A percentile compares a stretch with the other conserved stretches of the same genome.
These are phyloP conservation scores for Chrysina gloriosa DNA, from an alignment of 2,888 invertebrate species.

Conservation along the genomic window DNA sequence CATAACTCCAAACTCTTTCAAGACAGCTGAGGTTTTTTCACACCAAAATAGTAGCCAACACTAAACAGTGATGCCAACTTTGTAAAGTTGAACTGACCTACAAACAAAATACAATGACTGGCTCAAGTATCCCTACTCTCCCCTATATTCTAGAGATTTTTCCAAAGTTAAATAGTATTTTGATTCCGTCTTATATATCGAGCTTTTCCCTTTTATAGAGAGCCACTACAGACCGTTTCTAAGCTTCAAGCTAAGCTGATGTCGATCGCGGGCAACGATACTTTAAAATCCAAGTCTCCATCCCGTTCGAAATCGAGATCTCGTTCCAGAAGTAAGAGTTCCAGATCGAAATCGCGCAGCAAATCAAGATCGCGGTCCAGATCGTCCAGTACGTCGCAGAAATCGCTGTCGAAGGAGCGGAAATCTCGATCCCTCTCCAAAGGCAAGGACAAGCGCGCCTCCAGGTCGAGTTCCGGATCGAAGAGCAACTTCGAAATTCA, in stretches of 20 bases:
- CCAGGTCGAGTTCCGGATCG: slow-evolving; percentile 54
- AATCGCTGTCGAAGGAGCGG: slow-evolving; percentile 49
- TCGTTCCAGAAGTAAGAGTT: slow-evolving; percentile 57
- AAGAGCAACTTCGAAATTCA: slow-evolving; percentile 75
- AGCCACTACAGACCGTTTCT: slow-evolving; percentile 68
- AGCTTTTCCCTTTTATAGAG: slow-evolving; percentile 54
- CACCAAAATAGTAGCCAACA: too few relatives aligned
- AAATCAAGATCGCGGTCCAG: slow-evolving; percentile 54
- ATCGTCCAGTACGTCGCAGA: slow-evolving; percentile 54
- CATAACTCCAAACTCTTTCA: too few relatives aligned
- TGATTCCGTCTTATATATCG: too few relatives aligned
- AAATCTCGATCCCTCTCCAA: slow-evolving; percentile 50
- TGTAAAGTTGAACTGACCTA: too few relatives aligned
- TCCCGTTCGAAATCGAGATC: slow-evolving; percentile 60
- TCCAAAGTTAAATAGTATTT: too few relatives aligned
- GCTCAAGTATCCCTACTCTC: too few relatives aligned
- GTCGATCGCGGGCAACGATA: slow-evolving; percentile 70
- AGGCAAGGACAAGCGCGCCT: slow-evolving; percentile 49
- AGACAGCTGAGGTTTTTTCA: too few relatives aligned
- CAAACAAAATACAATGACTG: too few relatives aligned
- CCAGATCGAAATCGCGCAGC: slow-evolving; percentile 54
- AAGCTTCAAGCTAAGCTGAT: slow-evolving; percentile 73
- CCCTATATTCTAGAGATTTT: too few relatives aligned
- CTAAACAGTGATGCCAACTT: too few relatives aligned
- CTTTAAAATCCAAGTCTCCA: slow-evolving; percentile 53